A percentile compares a stretch with the other conserved stretches of the same genome.
Conservation (phyloP, 2,888 invertebrate species). For the Muscina levida region DNA sequence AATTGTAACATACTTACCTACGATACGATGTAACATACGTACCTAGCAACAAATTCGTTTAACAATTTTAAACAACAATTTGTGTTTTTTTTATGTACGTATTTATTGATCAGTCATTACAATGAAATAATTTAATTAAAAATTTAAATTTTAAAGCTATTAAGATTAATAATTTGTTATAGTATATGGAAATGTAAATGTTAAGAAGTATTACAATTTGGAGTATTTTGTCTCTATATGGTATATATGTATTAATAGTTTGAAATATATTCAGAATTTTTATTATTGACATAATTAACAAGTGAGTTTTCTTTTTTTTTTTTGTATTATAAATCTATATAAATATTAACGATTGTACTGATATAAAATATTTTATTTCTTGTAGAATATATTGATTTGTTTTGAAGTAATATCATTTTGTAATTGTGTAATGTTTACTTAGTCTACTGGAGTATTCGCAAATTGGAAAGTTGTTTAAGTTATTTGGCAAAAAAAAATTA, state of each 20-base stretch:
- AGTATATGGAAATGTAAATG: conserved; percentile 13
- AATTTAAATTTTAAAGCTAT: conserved; percentile 29
- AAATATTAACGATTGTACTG: conserved; percentile 52
- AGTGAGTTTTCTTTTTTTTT: conserved; percentile 47
- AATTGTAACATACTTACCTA: too few species aligned
- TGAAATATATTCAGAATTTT: not conserved
- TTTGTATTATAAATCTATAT: conserved; percentile 44
- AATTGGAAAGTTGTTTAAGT: not conserved
- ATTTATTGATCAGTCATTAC: conserved; percentile 32
- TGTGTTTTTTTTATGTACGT: conserved; percentile 38
- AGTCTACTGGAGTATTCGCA: not conserved
- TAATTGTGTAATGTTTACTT: conserved; percentile 41
- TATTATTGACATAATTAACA: conserved; percentile 56
- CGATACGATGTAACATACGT: not conserved
- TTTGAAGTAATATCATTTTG: conserved; percentile 14
- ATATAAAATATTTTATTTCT: conserved; percentile 37
- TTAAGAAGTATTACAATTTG: not conserved
- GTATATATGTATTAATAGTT: not conserved
- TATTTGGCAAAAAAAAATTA: conserved; percentile 14
- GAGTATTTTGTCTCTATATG: not conserved
- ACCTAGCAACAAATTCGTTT: too few species aligned
- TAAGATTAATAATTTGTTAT: conserved; percentile 6
- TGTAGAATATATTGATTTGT: conserved; percentile 1
- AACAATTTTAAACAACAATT: conserved; percentile 26
- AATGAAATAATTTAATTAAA: conserved; percentile 2